Evolutionary conservation across 2,888 invertebrate species (phyloP).

Genomic region (Ypsolopha scabrella): DNA sequence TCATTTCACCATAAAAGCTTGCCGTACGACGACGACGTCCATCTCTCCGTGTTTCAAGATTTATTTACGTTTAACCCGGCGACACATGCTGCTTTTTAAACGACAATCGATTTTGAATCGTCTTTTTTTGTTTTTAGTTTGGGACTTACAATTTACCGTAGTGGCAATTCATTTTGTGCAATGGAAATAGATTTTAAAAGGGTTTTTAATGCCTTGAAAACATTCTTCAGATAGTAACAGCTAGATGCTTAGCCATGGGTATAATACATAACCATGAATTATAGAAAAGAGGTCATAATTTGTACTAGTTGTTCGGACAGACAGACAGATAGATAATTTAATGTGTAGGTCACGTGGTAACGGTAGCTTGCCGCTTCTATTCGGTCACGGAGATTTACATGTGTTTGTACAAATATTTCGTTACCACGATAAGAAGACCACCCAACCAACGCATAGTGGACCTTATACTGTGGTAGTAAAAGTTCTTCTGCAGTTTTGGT

Average conservation of each 20-base stretch:
- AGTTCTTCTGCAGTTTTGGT: no score
- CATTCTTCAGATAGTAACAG: neutral
- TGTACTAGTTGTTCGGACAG: slow-evolving; percentile 24
- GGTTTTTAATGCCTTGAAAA: slow-evolving; percentile 27
- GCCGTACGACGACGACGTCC: no score
- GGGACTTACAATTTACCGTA: slow-evolving; percentile 19
- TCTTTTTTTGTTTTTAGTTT: slow-evolving; percentile 26
- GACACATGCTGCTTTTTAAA: slow-evolving; percentile 33
- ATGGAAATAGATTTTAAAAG: slow-evolving; percentile 26
- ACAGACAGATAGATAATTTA: slow-evolving; percentile 31
- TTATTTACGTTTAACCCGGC: slow-evolving; percentile 56
- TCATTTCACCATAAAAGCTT: no score
- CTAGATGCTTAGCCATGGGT: no score
- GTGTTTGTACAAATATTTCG: slow-evolving; percentile 13
- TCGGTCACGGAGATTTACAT: slow-evolving; percentile 18
- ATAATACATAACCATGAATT: slow-evolving; percentile 13
- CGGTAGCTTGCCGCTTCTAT: slow-evolving; percentile 34
- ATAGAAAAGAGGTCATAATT: slow-evolving; percentile 38
- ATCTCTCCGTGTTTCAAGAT: slow-evolving; percentile 26
- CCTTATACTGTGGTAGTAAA: no score
- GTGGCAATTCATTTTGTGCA: slow-evolving; percentile 26
- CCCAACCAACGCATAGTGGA: slow-evolving; percentile 10
- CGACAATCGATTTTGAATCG: slow-evolving; percentile 35
- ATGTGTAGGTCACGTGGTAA: slow-evolving; percentile 25
- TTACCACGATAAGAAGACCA: slow-evolving; percentile 17